Percentiles rank a stretch among this genome's conserved stretches.
These are phyloP conservation scores for Oreochromis spilurus DNA, from an alignment of 2,113 vertebrate species.

Conservation along the genomic window DNA sequence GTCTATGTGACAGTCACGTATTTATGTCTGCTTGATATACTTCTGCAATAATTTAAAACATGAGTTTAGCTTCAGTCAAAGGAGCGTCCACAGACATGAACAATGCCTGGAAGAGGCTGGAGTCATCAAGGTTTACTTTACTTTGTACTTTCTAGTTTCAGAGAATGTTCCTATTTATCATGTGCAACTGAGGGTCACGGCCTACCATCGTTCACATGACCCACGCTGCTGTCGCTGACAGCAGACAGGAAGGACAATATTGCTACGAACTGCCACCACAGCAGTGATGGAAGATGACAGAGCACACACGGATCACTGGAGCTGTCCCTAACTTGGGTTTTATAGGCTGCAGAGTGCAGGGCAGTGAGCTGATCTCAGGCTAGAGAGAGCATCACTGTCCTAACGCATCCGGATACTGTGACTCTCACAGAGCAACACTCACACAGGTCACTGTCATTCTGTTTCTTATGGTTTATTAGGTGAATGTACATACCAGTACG, in stretches of 20 bases:
- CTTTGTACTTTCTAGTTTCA: not conserved
- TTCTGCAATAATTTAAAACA: not conserved
- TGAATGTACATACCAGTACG: not conserved
- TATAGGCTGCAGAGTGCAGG: not conserved
- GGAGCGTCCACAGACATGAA: not conserved
- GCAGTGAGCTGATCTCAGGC: not conserved
- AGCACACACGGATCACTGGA: not conserved
- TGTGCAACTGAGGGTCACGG: not conserved
- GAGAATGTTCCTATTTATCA: not conserved
- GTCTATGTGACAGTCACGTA: not conserved
- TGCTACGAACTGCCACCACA: not conserved
- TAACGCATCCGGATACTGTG: not conserved
- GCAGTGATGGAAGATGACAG: not conserved
- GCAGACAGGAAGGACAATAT: not conserved
- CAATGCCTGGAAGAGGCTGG: accelerated
- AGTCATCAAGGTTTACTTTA: not conserved
- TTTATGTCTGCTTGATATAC: accelerated
- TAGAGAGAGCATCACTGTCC: not conserved
- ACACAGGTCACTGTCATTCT: not conserved
- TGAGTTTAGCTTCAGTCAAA: not conserved
- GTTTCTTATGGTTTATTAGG: not conserved
- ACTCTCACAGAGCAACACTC: too few relatives aligned
- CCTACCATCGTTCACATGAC: not conserved
- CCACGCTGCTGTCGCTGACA: not conserved
- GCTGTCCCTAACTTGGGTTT: not conserved